Base-by-base conservation (phyloP, 2,797 vertebrate species). In the Coregonus ussuriensis region DNA sequence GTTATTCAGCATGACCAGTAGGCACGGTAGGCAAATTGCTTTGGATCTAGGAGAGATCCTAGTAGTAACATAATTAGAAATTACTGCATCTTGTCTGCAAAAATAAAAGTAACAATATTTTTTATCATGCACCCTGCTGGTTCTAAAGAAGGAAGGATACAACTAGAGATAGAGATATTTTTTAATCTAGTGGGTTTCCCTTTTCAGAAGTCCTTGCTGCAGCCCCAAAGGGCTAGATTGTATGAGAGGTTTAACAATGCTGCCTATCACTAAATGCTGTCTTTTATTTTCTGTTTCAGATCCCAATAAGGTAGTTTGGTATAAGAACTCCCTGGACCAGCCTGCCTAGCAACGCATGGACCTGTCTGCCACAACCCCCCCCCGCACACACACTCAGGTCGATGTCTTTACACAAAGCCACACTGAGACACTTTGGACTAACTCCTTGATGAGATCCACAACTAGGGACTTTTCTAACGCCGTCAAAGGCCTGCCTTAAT, bases 401-500 rank as follows among this genome's bases (percentile, higher is more conserved):
- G 87, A 92, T 90, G 89, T 93, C 89, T 90, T 91, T 88, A 92
- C 89, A 77, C 84, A 68, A 87, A 89, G 87, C 88, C 91, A 92
- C 91, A 91, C 89, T 89, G 90, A 93, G 93, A 93, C 92, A 91
- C 91, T 93, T 94, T 93, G 29, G 89, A 90, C 41, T 47, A 47
- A 47, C 88, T 92, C 88, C 89, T 86, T 86, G 88, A 92, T 91
- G 90, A 63, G 59, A 63, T 29, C 91, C 89, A 90, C 89, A 89
- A 89, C 86, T 91, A 91, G 91, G 86, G 86, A 93, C 91, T 93
- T 93, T 91, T 87, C 92, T 92, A 93, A 94, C 84, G 94, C 94
- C 94, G 95, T 95, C 90, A 91, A 89, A 89, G 90, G 87, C 91
- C 93, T 94, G 93, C 93, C 91, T 94, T 94, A 94, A 92, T 84